Percentiles rank a stretch among this genome's conserved stretches.
Conservation (phyloP, 1,140 invertebrate genomes). For the Ephestia elutella region DNA sequence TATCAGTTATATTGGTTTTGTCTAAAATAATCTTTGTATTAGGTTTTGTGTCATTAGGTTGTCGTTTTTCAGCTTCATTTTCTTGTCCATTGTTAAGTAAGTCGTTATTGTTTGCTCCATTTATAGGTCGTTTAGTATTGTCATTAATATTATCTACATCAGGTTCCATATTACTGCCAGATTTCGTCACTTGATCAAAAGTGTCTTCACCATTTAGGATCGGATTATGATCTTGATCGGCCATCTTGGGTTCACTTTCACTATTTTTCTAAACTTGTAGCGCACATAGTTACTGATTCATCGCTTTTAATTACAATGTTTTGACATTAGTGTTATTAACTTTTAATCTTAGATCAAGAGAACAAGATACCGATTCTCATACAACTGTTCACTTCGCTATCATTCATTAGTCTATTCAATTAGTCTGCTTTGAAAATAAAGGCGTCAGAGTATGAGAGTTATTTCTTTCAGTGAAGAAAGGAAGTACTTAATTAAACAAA, state of each 20-base stretch:
- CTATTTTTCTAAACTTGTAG: neutral
- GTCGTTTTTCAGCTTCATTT: too few species aligned
- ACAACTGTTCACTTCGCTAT: neutral
- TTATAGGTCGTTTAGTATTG: neutral
- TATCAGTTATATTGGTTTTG: too few species aligned
- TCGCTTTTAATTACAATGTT: neutral
- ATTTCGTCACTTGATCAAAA: neutral
- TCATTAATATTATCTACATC: neutral
- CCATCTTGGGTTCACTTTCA: slow-evolving; percentile 6
- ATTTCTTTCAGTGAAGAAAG: too few species aligned
- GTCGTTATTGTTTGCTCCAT: too few species aligned
- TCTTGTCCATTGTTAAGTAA: too few species aligned
- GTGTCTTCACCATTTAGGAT: neutral
- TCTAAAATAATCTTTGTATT: neutral
- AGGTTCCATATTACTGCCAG: neutral
- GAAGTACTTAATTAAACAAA: too few species aligned
- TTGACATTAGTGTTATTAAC: slow-evolving; percentile 4
- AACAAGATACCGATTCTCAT: neutral
- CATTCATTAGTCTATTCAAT: too few species aligned
- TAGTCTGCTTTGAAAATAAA: too few species aligned
- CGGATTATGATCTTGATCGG: neutral
- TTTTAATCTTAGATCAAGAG: neutral
- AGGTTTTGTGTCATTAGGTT: too few species aligned
- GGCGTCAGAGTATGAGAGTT: too few species aligned
- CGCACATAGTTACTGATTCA: slow-evolving; percentile 2